phyloP scores from a whole-genome alignment of 2,888 invertebrate species.

The Drosophila recens region DNA sequence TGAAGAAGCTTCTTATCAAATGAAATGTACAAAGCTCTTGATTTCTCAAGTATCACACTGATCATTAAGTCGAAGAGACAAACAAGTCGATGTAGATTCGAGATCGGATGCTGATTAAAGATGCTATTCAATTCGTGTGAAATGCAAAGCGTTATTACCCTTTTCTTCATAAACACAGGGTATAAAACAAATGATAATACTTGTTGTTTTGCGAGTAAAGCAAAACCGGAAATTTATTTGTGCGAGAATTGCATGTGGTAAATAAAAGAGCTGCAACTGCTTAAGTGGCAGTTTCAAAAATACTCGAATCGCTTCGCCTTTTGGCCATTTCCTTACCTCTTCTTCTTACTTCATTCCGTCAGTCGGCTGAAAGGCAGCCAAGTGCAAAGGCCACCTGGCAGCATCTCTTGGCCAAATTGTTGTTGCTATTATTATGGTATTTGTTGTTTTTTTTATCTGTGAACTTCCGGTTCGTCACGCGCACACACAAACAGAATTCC shows the following conservation, averaged over 20 bases:
- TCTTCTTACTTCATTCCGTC: constrained; percentile 12
- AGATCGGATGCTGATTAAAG: background rate
- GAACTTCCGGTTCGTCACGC: constrained; percentile 77
- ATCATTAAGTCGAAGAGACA: too few relatives aligned
- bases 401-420: constrained; percentile 47
- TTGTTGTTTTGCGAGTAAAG: constrained; percentile 5
- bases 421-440: constrained; percentile 31
- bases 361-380: constrained; percentile 67
- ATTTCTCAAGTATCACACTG: too few relatives aligned
- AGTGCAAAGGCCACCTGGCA: constrained; percentile 75
- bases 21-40: too few relatives aligned
- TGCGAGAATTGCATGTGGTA: constrained; percentile 43
- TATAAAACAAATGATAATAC: background rate
- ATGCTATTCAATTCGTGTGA: background rate
- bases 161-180: background rate
- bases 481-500: constrained; percentile 38
- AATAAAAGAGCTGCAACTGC: constrained; percentile 55
- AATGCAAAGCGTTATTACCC: background rate
- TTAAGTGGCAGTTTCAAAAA: constrained; percentile 60
- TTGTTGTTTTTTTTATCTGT: constrained; percentile 53
- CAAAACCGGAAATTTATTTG: constrained; percentile 51
- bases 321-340: constrained; percentile 35
- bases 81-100: too few relatives aligned
- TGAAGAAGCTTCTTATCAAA: too few relatives aligned
- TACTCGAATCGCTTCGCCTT: constrained; percentile 21